Conservation (phyloP, 2,797 vertebrate species). For the Acridotheres tristis region DNA sequence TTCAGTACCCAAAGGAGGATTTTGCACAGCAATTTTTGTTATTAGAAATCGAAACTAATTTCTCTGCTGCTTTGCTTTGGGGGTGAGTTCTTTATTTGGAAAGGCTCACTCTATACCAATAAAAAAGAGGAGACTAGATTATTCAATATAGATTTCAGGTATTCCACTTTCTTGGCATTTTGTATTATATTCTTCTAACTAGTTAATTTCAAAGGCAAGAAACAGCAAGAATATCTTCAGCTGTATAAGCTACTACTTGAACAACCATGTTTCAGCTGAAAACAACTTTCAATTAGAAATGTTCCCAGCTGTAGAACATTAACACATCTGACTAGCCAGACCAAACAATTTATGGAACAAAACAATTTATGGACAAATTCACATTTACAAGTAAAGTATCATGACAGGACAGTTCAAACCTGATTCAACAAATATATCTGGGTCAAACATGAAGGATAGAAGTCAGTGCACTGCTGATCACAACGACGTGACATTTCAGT, state of each 20-base stretch:
- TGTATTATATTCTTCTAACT: not conserved
- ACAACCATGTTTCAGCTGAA: not conserved
- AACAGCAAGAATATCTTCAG: not conserved
- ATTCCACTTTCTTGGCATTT: not conserved
- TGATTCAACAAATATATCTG: not conserved
- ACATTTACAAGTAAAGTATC: not conserved
- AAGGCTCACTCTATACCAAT: not conserved
- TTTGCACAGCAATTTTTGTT: not conserved
- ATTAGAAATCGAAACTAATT: not conserved
- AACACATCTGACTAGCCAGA: not conserved
- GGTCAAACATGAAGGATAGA: not conserved
- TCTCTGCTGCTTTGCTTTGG: not conserved
- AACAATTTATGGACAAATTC: not conserved
- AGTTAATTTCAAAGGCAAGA: not conserved
- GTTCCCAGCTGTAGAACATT: not conserved
- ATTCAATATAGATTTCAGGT: not conserved
- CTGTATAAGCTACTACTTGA: not conserved
- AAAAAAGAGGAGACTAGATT: not conserved
- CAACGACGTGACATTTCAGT: not conserved
- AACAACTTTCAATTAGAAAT: not conserved
- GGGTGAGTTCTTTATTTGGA: not conserved
- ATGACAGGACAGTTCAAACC: not conserved
- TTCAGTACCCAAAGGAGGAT: not conserved
- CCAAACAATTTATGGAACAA: not conserved
- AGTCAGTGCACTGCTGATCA: not conserved